Base-by-base conservation (phyloP, 2,888 invertebrate genomes). In the Urechis unicinctus region DNA sequence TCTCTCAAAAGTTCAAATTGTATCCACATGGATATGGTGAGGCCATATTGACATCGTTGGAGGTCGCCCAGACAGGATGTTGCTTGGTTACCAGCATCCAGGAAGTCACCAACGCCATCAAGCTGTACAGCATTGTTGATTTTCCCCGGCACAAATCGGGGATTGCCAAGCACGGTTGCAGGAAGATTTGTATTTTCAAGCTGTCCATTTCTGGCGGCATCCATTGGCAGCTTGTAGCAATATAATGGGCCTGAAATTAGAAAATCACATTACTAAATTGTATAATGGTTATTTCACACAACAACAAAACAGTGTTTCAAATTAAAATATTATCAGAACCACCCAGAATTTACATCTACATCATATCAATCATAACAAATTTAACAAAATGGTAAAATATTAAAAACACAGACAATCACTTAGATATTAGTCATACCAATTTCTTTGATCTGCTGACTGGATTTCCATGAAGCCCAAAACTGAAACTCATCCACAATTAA, bases 401-500 rank as follows among this genome's bases (percentile, higher is more conserved):
- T n/a, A n/a, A n/a, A n/a, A n/a, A n/a, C n/a, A n/a, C n/a, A n/a
- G n/a, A n/a, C n/a, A n/a, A n/a, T n/a, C n/a, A n/a, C n/a, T n/a
- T n/a, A n/a, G n/a, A n/a, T n/a, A n/a, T n/a, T n/a, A n/a, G n/a
- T n/a, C n/a, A n/a, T n/a, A 75, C 75, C 75, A 44, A 53, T 53
- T 64, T 74, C 74, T 46, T 66, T 60, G 13, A 73, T 59, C 31
- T 67, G 62, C 13, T 59, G 60, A 49, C 64, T 62, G n/a, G n/a
- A n/a, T n/a, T n/a, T n/a, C n/a, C n/a, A 56, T 6, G 52, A 55
- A 0, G 72, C 68, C 69, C 70, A 70, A 61, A 75, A 76, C 53
- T 67, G 61, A 57, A 74, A 69, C 42, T 75, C 74, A 54, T 76
- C 76, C n/a, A 76, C 63, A 1, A 64, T 57, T 30, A 76, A 64